A percentile compares a stretch with the other conserved stretches of the same genome.
These are phyloP conservation scores for Perdita meconis DNA, from an alignment of 2,888 invertebrate species.

Conservation along the genomic window DNA sequence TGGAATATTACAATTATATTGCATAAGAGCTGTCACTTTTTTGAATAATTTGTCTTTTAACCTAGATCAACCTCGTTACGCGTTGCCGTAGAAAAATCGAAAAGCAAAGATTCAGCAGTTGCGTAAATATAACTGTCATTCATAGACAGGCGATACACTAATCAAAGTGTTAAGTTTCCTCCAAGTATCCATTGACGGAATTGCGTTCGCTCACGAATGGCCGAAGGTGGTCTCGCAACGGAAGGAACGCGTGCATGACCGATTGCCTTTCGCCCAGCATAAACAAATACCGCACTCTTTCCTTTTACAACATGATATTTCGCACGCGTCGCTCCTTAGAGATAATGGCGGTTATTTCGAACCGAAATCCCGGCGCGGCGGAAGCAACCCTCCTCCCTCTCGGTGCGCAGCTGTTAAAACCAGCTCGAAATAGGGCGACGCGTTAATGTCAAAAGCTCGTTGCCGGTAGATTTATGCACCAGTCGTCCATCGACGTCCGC, in stretches of 20 bases:
- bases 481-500: conserved; percentile 9
- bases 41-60: no score
- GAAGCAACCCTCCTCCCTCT: conserved; percentile 45
- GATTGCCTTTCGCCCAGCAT: conserved; percentile 10
- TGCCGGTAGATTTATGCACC: conserved; percentile 58
- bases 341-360: conserved; percentile 47
- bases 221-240: neutral
- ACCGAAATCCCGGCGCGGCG: conserved; percentile 37
- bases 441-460: conserved; percentile 64
- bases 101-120: no score
- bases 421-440: conserved; percentile 63
- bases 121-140: no score
- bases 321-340: conserved; percentile 39
- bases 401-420: conserved; percentile 37
- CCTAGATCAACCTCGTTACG: no score
- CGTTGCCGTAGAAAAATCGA: no score
- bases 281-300: conserved; percentile 37
- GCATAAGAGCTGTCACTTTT: no score
- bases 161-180: neutral
- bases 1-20: no score
- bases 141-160: no score
- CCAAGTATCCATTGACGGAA: neutral
- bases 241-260: neutral
- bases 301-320: conserved; percentile 35
- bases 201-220: neutral